These are phyloP conservation scores for Chloropsis hardwickii DNA, from an alignment of 2,113 vertebrate genomes.

Conservation along the genomic window DNA sequence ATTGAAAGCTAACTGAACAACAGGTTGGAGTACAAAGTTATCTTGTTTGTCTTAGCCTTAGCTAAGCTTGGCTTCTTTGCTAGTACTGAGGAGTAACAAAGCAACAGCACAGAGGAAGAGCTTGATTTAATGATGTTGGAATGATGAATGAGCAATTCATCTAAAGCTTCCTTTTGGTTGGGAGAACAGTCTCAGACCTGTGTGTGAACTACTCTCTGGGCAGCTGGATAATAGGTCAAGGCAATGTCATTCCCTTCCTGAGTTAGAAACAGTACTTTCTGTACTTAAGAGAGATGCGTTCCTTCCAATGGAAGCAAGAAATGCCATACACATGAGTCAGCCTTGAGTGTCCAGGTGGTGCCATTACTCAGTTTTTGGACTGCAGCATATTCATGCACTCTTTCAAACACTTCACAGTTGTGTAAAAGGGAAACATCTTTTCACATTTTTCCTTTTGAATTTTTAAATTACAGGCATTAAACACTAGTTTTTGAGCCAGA, in stretches of 20 bases:
- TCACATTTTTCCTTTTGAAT: background rate
- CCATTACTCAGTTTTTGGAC: conserved; percentile 66
- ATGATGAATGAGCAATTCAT: conserved; percentile 80
- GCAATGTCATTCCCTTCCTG: conserved; percentile 72
- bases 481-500: background rate
- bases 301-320: conserved; percentile 70
- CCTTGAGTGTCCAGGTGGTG: conserved; percentile 74
- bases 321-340: conserved; percentile 70
- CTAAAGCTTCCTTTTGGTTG: conserved; percentile 68
- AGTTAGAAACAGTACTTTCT: conserved; percentile 70
- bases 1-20: conserved; percentile 67
- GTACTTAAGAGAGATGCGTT: conserved; percentile 63
- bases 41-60: conserved; percentile 74
- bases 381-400: conserved; percentile 50
- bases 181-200: conserved; percentile 74
- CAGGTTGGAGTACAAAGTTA: conserved; percentile 71
- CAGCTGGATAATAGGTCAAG: conserved; percentile 79
- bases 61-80: conserved; percentile 66
- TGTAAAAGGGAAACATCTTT: conserved; percentile 24
- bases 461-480: background rate
- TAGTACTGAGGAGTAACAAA: conserved; percentile 68
- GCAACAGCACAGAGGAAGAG: conserved; percentile 67
- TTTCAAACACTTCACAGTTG: background rate
- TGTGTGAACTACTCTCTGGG: conserved; percentile 70
- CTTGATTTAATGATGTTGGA: conserved; percentile 69